Evolutionary conservation across 2,113 vertebrate genomes (phyloP).

Genomic region (Rafetus swinhoei): DNA sequence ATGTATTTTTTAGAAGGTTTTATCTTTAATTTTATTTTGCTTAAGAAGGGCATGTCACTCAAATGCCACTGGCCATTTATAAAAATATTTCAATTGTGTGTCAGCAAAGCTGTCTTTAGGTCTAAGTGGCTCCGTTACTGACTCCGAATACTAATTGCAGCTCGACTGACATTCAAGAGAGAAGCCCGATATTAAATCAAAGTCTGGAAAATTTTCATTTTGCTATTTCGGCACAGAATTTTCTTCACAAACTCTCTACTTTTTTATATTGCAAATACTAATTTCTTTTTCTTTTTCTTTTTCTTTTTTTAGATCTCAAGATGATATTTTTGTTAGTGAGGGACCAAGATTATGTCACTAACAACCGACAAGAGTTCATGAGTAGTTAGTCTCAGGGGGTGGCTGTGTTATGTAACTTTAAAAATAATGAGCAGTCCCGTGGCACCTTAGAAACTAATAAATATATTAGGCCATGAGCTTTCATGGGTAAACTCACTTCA

Average conservation of each 20-base stretch:
- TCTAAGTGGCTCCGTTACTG: conserved; percentile 70
- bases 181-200: neutral
- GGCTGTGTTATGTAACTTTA: too few relatives aligned
- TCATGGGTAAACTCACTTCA: too few relatives aligned
- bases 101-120: conserved; percentile 72
- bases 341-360: fast-evolving
- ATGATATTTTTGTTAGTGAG: neutral
- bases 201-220: neutral
- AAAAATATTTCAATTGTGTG: conserved; percentile 78
- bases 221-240: fast-evolving
- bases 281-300: neutral
- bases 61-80: conserved; percentile 71
- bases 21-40: conserved; percentile 79
- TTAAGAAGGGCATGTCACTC: conserved; percentile 82
- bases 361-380: fast-evolving
- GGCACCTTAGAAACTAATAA: too few relatives aligned
- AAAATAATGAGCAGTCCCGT: too few relatives aligned
- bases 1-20: conserved; percentile 80
- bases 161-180: fast-evolving
- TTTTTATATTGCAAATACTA: fast-evolving
- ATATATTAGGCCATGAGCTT: too few relatives aligned
- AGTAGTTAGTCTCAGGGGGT: neutral
- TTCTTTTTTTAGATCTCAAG: neutral
- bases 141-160: conserved; percentile 71
- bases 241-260: fast-evolving